Evolutionary conservation across 2,113 vertebrate species (phyloP), one percentile per base, ranked within the genome.

Genomic region (Laterallus jamaicensis): DNA sequence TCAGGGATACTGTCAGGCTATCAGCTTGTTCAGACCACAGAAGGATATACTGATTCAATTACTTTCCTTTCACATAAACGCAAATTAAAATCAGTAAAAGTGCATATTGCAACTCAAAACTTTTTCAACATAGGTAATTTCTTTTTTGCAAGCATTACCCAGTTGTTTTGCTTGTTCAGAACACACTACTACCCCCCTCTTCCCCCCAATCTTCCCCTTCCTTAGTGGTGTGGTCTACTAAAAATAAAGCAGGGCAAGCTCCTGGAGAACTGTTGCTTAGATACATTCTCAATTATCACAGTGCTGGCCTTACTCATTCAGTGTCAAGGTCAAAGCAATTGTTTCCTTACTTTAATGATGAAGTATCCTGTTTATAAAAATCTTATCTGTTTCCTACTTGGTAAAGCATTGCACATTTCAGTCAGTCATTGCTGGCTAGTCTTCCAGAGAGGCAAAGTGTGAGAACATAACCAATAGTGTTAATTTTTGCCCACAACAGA

Each of bases 261-360:
- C 58, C 90, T 58, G 64, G 82, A 94, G 85, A 93, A 95, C 90
- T 96, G 94, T 96, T 96, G 96, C 95, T 95, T 95, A 94, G 95
- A 60, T 96, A 95, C 93, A 84, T 89, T 90, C 94, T 91, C 94
- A 92, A 91, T 96, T 91, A 91, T 84, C 91, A 91, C 93, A 92
- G 73, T 90, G 92, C 88, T 96, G 88, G 74, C 70, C 83, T 91
- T 69, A 73, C 77, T 83, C 81, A 90, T 58, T 91, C 81, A 71
- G 86, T 90, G 93, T 83, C 96, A 97, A 96, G 95, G 93, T 96
- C 96, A 97, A 96, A 95, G 74, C 92, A 96, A 97, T 95, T 95
- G 96, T 91, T 95, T 88, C 82, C 82, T 63, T 86, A 68, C 77
- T 93, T 93, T 88, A 93, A 79, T 39, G 69, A 94, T 91, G 89